These are phyloP conservation scores for Macrosiphum euphorbiae DNA, from an alignment of 2,888 invertebrate species.

Conservation along the genomic window DNA sequence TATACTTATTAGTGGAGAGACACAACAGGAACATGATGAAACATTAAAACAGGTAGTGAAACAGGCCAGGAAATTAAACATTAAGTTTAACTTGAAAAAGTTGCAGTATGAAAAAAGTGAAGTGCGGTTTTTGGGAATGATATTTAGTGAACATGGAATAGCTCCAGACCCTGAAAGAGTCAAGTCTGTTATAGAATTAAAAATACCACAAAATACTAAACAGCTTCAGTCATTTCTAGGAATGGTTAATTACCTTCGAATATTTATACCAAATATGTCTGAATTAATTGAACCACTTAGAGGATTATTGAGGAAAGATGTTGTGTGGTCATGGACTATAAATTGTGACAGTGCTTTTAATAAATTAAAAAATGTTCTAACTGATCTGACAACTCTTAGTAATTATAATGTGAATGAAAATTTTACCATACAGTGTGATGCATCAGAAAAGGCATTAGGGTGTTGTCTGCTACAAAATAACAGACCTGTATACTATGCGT, in stretches of 20 bases:
- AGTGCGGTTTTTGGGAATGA: slow-evolving; percentile 22
- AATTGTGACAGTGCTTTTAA: not conserved
- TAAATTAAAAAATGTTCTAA: slow-evolving; percentile 8
- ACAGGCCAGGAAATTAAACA: not conserved
- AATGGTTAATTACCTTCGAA: not conserved
- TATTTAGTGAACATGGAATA: slow-evolving; percentile 8
- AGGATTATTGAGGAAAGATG: not conserved
- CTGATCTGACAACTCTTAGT: not conserved
- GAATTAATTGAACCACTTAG: slow-evolving; percentile 8
- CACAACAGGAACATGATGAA: slow-evolving; percentile 2
- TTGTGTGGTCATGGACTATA: not conserved
- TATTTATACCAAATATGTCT: slow-evolving; percentile 9
- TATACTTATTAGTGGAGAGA: not conserved
- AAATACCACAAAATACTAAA: not conserved
- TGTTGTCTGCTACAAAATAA: slow-evolving; percentile 15
- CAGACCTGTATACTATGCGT: slow-evolving; percentile 65
- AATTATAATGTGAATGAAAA: slow-evolving; percentile 10
- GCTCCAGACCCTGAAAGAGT: not conserved
- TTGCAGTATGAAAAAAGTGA: slow-evolving; percentile 28
- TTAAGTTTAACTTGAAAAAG: not conserved
- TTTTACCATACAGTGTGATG: slow-evolving; percentile 7
- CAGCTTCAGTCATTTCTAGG: not conserved
- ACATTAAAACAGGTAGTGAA: slow-evolving; percentile 1
- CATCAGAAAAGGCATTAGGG: slow-evolving; percentile 11
- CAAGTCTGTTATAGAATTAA: not conserved